Evolutionary conservation across 1,140 invertebrate genomes (phyloP), one percentile per base, ranked within the genome.

Genomic region (Danaus plexippus): DNA sequence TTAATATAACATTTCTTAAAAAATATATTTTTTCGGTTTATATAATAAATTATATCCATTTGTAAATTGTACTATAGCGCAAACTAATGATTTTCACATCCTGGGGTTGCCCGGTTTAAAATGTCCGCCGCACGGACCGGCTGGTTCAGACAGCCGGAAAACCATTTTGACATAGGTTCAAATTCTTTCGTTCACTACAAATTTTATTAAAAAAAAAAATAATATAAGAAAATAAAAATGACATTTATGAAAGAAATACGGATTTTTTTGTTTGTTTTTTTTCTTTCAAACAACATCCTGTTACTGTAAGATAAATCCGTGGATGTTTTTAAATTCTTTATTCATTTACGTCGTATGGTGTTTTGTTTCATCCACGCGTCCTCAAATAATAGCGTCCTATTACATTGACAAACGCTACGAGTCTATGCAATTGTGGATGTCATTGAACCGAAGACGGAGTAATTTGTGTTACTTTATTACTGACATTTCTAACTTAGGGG

Each of bases 391-490:
- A 45, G 42, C 42, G 49, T 64, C 48, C 43, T 49, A 32, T 22
- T 60, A 40, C 49, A 54, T 53, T 53, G 57, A 56, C 46, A 63
- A 59, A 47, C 32, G 43, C 40, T 15, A 52, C 43, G 58, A 53
- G 60, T 61, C 58, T 56, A 60, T 64, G 44, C 54, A 61, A 54
- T 59, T 57, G 54, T 48, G 47, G 63, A 51, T 57, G 61, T 67
- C 53, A 57, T 54, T 45, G 54, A 54, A 56, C 63, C 43, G 46
- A 68, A 54, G 66, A 68, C 63, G 43, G 11, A 52, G 66, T 55
- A 63, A 64, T 62, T 66, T 63, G 48, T 59, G 48, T 59, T 32
- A 50, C 51, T 47, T 65, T 67, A 68, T 62, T 63, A 58, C 59
- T 47, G 54, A 54, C 64, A 63, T 66, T 66, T 61, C 58, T 62